Conservation (phyloP, 2,113 vertebrate genomes). For the Vicugna pacos region DNA sequence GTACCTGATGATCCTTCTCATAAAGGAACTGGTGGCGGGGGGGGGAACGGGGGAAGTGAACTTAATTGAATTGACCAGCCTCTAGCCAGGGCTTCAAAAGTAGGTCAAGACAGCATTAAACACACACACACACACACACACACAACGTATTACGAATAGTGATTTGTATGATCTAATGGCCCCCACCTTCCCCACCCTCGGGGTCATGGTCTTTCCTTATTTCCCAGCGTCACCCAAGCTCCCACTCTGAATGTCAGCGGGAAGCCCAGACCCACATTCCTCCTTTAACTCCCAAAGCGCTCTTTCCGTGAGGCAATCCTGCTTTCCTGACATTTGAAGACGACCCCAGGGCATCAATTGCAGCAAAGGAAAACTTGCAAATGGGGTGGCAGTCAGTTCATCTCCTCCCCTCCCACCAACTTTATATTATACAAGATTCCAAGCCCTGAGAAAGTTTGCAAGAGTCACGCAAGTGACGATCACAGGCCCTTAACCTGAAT, state of each 20-base stretch:
- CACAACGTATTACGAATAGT: too few relatives aligned
- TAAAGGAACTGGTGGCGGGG: not conserved
- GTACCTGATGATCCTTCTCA: not conserved
- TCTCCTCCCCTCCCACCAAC: too few relatives aligned
- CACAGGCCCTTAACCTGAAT: not conserved
- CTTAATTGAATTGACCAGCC: not conserved
- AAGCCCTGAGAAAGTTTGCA: not conserved
- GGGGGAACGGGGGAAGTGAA: too few relatives aligned
- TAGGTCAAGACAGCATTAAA: not conserved
- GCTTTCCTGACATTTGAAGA: not conserved
- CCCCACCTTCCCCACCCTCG: not conserved
- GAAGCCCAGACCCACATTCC: not conserved
- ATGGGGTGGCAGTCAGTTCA: not conserved
- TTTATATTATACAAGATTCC: not conserved
- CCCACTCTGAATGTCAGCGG: not conserved
- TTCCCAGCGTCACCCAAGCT: not conserved
- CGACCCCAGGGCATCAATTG: not conserved
- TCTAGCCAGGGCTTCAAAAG: not conserved
- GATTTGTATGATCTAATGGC: not conserved
- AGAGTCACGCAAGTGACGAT: not conserved
- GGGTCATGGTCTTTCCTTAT: not conserved
- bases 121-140: too few relatives aligned
- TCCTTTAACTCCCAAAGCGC: not conserved
- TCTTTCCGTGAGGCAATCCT: not conserved
- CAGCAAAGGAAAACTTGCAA: not conserved